These are phyloP conservation scores for Alectoris magna DNA, from an alignment of 2,797 vertebrate species.

Conservation along the genomic window DNA sequence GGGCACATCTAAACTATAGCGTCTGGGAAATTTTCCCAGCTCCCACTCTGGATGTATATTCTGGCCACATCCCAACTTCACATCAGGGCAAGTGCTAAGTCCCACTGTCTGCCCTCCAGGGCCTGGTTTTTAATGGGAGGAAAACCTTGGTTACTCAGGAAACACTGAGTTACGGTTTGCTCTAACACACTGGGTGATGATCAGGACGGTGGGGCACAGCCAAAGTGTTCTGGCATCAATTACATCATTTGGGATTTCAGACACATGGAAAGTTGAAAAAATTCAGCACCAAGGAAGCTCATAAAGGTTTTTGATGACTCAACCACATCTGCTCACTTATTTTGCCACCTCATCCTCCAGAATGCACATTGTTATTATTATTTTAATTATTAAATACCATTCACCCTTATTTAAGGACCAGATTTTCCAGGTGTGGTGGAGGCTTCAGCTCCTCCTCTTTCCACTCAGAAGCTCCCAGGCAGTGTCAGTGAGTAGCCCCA, in stretches of 20 bases:
- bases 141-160: conserved; percentile 24
- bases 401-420: neutral
- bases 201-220: neutral
- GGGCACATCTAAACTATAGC: conserved; percentile 45
- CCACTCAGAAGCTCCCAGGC: neutral
- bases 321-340: neutral
- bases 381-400: neutral
- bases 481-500: neutral
- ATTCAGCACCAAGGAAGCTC: neutral
- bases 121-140: neutral
- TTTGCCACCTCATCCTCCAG: neutral
- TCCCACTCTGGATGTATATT: conserved; percentile 14
- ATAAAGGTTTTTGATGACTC: neutral
- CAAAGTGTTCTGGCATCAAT: neutral
- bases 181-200: neutral
- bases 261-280: neutral
- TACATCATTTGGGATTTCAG: neutral
- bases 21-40: conserved; percentile 51
- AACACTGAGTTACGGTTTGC: neutral
- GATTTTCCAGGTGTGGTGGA: neutral
- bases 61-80: conserved; percentile 42
- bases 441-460: neutral
- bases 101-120: conserved; percentile 6
- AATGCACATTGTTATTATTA: neutral
- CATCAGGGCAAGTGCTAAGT: conserved; percentile 27